Conservation (phyloP, 2,797 vertebrate genomes). For the Dipus sagitta region DNA sequence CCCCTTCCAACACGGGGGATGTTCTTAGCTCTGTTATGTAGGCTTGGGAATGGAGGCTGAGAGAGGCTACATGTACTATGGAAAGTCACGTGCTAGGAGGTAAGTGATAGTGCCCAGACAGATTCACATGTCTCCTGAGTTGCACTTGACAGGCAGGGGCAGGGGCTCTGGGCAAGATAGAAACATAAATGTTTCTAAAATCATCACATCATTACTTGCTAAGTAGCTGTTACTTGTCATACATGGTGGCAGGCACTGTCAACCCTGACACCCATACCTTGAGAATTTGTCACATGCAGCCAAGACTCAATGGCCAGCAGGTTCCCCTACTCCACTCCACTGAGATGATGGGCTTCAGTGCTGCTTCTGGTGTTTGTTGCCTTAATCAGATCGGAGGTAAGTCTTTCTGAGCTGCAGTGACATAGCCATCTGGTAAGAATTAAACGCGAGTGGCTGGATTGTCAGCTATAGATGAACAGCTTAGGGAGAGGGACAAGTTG, state of each 20-base stretch:
- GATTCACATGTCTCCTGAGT: neutral
- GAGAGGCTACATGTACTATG: neutral
- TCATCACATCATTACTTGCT: conserved; percentile 30
- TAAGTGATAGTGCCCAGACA: neutral
- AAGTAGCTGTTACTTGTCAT: conserved; percentile 29
- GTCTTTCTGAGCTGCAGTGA: conserved; percentile 21
- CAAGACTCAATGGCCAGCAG: neutral
- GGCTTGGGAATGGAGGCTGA: neutral
- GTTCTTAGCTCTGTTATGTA: neutral
- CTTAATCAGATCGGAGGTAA: conserved; percentile 50
- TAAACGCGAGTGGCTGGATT: conserved; percentile 1
- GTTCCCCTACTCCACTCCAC: neutral
- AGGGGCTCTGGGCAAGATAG: neutral
- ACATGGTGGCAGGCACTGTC: neutral
- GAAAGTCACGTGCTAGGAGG: neutral
- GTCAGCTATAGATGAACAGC: conserved; percentile 53
- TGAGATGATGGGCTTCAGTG: conserved; percentile 32
- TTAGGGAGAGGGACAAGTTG: conserved; percentile 60
- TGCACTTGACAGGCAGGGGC: neutral
- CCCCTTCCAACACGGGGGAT: neutral
- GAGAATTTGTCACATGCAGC: conserved; percentile 27
- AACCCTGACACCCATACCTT: neutral
- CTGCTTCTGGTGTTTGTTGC: conserved; percentile 24
- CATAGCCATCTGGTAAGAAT: conserved; percentile 63
- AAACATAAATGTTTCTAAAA: neutral